Base-by-base conservation (phyloP, 2,888 invertebrate genomes). In the Caenorhabditis panamensis region DNA sequence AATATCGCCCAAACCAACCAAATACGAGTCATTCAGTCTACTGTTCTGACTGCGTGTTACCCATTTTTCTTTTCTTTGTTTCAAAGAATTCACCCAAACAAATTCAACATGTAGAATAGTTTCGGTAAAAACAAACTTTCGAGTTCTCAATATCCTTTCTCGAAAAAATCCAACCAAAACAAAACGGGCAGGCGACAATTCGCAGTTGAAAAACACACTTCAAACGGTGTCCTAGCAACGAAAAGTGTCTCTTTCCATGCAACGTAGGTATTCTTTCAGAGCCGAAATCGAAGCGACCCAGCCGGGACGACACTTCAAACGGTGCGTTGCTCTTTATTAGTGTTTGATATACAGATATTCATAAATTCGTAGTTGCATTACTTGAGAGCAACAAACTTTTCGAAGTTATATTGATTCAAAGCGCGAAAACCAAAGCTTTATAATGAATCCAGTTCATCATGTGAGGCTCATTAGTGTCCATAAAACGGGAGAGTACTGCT, bases 221-320 rank as follows among this genome's bases (percentile, higher is more conserved):
- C 16, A 16, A 59, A 44, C 58, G 58, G 71, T 47, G 11, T 31
- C 63, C 22, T 72, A 49, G 63, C 63, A 72, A 64, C 72, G 22
- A 71, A 47, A 56, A 13, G 58, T 22, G 59, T 41, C 41, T 62
- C n/a, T 22, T 54, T 16, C 31, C 53, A 20, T n/a, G 11, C 9
- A 16, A 18, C 28, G 31, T 20, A 31, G 44, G 44, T 75, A 26
- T 59, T 53, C 26, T 77, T 77, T n/a, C 64, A 77, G 77, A 77
- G 59, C 69, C 75, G 24, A 77, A 77, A 44, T 71, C 78, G 24
- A 79, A 79, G 31, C 71, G 78, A 47, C 49, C 66, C n/a, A 79
- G 78, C 47, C 49, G 78, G 13, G 78, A 79, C 61, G 78, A 72
- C 49, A 76, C 62, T 56, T 68, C 68, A 16, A 76, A 76, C 47